Conservation (phyloP, 2,797 vertebrate species). For the Eospalax fontanierii region DNA sequence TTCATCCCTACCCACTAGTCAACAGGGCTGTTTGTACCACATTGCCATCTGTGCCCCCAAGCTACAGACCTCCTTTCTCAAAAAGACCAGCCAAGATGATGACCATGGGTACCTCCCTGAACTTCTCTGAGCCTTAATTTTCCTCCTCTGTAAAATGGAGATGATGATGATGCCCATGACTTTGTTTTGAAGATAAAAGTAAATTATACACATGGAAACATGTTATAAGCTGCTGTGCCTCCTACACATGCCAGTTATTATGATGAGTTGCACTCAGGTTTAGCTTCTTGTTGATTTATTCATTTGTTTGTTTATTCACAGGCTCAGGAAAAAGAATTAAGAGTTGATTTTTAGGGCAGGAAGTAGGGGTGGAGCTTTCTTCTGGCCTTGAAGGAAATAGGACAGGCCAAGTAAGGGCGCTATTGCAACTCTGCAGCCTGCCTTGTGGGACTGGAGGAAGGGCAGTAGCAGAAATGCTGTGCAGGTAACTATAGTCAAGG, state of each 20-base stretch:
- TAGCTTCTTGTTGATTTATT: slow-evolving; percentile 74
- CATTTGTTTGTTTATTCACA: slow-evolving; percentile 64
- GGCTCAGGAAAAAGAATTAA: slow-evolving; percentile 13
- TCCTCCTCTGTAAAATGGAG: slow-evolving; percentile 60
- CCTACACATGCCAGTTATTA: slow-evolving; percentile 37
- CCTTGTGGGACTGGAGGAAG: background rate
- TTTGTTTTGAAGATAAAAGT: slow-evolving; percentile 73
- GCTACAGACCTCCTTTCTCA: background rate
- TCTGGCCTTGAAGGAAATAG: background rate
- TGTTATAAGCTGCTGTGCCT: background rate
- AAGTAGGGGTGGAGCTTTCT: background rate
- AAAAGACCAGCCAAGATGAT: background rate
- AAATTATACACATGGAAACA: slow-evolving; percentile 62
- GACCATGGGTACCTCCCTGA: background rate
- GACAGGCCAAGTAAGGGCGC: background rate
- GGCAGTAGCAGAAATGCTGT: background rate
- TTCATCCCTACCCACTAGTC: background rate
- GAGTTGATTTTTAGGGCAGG: slow-evolving; percentile 46
- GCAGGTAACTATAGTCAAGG: background rate
- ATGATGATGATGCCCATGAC: slow-evolving; percentile 43
- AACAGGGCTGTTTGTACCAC: fast-evolving
- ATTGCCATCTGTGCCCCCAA: background rate
- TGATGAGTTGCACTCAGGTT: background rate
- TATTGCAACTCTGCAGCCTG: background rate
- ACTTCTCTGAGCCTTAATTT: slow-evolving; percentile 37